Percentiles rank a stretch among this genome's conserved stretches.
Conservation (phyloP, 1,140 invertebrate genomes). For the Hycleus phaleratus region DNA sequence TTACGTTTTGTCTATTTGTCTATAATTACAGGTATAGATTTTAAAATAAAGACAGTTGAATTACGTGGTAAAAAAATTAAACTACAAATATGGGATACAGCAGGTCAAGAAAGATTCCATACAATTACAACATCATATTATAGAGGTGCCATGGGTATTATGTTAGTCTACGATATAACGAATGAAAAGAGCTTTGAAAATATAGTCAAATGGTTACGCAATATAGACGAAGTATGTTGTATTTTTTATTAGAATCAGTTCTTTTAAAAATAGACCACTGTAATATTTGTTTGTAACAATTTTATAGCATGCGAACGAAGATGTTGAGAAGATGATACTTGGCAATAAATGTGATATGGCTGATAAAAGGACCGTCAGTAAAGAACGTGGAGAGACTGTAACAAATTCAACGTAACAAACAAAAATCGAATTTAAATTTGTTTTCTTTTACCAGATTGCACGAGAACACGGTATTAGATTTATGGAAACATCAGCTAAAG, state of each 20-base stretch:
- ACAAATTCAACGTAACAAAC: slow-evolving; percentile 34
- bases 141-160: slow-evolving; percentile 96
- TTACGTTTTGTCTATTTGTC: too few species aligned
- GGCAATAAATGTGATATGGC: slow-evolving; percentile 99
- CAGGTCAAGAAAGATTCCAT: slow-evolving; percentile 91
- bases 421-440: slow-evolving; percentile 2
- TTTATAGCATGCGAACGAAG: slow-evolving; percentile 93
- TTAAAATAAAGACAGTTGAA: slow-evolving; percentile 98
- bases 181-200: slow-evolving; percentile 98
- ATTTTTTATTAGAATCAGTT: not conserved
- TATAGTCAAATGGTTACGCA: slow-evolving; percentile 96
- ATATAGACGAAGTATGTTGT: slow-evolving; percentile 83
- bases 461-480: slow-evolving; percentile 95
- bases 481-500: slow-evolving; percentile 98
- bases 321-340: slow-evolving; percentile 99
- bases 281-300: not conserved
- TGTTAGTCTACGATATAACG: slow-evolving; percentile 98
- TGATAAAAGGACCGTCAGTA: slow-evolving; percentile 88
- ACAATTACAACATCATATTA: slow-evolving; percentile 98
- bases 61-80: slow-evolving; percentile 97
- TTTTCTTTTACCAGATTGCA: slow-evolving; percentile 68
- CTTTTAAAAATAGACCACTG: too few species aligned
- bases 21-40: slow-evolving; percentile 81
- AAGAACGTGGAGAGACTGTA: slow-evolving; percentile 81
- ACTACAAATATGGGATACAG: slow-evolving; percentile 97